phyloP scores from a whole-genome alignment of 1,140 invertebrate species.

The Drosophila nasuta region DNA sequence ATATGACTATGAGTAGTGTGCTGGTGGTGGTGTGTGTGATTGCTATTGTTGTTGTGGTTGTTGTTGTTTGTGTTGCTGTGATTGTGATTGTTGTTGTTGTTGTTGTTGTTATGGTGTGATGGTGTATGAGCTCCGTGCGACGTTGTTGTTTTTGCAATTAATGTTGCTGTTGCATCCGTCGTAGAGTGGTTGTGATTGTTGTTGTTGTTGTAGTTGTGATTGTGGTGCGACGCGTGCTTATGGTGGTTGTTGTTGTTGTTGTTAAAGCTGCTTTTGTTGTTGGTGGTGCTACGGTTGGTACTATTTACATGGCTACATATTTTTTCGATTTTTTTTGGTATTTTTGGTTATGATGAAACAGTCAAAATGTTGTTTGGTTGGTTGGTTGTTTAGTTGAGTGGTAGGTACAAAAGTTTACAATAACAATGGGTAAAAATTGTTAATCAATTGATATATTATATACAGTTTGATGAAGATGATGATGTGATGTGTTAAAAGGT shows the following conservation, averaged over 20 bases:
- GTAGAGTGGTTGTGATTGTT: constrained; percentile 62
- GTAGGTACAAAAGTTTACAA: constrained; percentile 78
- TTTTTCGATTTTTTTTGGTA: constrained; percentile 29
- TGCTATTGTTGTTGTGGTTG: constrained; percentile 28
- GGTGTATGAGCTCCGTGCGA: constrained; percentile 65
- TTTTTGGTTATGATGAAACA: constrained; percentile 63
- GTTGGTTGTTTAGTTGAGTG: constrained; percentile 40
- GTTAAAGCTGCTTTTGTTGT: constrained; percentile 60
- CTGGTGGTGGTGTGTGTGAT: constrained; percentile 40
- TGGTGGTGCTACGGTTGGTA: constrained; percentile 75
- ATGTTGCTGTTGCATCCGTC: constrained; percentile 46
- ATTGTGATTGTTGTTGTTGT: constrained; percentile 36
- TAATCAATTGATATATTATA: constrained; percentile 78
- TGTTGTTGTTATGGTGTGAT: constrained; percentile 53
- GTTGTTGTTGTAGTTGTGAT: constrained; percentile 66
- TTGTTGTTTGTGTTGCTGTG: constrained; percentile 33
- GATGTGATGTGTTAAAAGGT: constrained; percentile 37
- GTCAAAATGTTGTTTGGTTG: constrained; percentile 63
- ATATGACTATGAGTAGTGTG: constrained; percentile 48
- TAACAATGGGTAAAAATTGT: constrained; percentile 78
- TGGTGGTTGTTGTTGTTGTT: constrained; percentile 62
- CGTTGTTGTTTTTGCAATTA: constrained; percentile 53
- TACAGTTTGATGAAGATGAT: constrained; percentile 70
- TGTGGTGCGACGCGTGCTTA: constrained; percentile 63
- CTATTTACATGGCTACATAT: constrained; percentile 82